Conservation (phyloP, 1,140 invertebrate genomes). For the Bradysia coprophila region DNA sequence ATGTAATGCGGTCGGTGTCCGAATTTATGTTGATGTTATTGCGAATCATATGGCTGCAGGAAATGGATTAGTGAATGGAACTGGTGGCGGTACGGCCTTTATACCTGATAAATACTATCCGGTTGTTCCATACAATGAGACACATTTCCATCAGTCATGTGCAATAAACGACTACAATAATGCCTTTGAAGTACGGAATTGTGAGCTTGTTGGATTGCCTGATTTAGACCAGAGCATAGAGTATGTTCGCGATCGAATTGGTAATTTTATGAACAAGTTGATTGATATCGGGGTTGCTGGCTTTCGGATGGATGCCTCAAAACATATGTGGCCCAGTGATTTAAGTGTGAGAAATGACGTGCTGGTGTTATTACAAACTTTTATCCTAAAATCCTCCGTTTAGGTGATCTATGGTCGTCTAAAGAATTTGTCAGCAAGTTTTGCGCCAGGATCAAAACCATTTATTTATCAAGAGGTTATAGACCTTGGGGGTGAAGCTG, state of each 20-base stretch:
- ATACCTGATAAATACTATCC: conserved; percentile 23
- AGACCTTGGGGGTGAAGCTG: conserved; percentile 35
- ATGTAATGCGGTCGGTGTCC: conserved; percentile 47
- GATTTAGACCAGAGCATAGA: conserved; percentile 44
- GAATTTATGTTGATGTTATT: conserved; percentile 51
- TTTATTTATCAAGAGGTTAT: conserved; percentile 71
- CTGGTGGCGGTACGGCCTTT: conserved; percentile 27
- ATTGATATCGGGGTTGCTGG: conserved; percentile 60
- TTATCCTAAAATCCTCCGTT: no score
- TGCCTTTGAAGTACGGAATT: conserved; percentile 41
- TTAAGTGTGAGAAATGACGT: conserved; percentile 16
- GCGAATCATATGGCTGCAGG: conserved; percentile 55
- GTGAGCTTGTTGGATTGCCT: conserved; percentile 43
- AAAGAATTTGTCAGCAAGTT: conserved; percentile 33
- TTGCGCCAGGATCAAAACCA: conserved; percentile 31
- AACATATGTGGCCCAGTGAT: conserved; percentile 66
- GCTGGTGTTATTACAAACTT: neutral
- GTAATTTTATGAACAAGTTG: conserved; percentile 43
- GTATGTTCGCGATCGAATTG: conserved; percentile 45
- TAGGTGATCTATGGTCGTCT: conserved; percentile 9
- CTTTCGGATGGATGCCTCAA: conserved; percentile 53
- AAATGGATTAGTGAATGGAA: conserved; percentile 20
- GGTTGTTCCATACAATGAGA: conserved; percentile 25
- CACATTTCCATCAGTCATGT: conserved; percentile 32
- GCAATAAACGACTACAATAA: conserved; percentile 26